Evolutionary conservation across 2,888 invertebrate species (phyloP).

Genomic region (Gastracanthus pulcherrimus): DNA sequence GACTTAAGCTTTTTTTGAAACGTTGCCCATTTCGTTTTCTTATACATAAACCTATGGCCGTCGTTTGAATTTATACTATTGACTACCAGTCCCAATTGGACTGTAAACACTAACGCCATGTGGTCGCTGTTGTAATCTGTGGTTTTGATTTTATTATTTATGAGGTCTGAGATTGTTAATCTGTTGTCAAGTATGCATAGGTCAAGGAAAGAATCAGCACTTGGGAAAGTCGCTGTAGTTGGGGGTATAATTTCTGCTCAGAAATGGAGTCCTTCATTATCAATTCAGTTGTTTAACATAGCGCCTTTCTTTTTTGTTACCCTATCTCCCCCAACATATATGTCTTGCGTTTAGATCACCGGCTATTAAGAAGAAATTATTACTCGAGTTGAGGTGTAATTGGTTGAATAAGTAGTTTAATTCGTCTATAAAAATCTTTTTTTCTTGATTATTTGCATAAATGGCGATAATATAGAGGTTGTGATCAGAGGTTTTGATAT

Average conservation of each 20-base stretch:
- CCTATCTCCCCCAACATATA: not conserved
- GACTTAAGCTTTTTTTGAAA: not conserved
- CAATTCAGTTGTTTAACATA: not conserved
- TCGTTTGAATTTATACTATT: not conserved
- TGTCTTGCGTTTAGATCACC: slow-evolving; percentile 27
- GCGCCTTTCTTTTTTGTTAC: not conserved
- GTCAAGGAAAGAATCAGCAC: slow-evolving; percentile 17
- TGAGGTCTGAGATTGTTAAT: not conserved
- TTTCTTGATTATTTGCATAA: not conserved
- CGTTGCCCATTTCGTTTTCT: slow-evolving; percentile 27
- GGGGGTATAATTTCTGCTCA: not conserved
- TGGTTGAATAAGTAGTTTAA: not conserved
- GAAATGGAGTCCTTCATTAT: not conserved
- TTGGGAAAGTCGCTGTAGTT: not conserved
- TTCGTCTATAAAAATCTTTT: not conserved
- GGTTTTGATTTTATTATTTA: not conserved
- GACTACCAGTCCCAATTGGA: not conserved
- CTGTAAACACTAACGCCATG: not conserved
- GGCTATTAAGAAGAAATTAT: slow-evolving; percentile 29
- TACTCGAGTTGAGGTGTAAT: not conserved
- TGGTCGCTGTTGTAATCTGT: slow-evolving; percentile 11
- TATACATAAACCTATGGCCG: not conserved
- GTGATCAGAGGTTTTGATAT: not conserved
- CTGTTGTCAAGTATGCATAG: slow-evolving; percentile 1
- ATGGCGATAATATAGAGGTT: not conserved